Evolutionary conservation across 1,140 invertebrate genomes (phyloP).

Genomic region (Whitmania pigra): DNA sequence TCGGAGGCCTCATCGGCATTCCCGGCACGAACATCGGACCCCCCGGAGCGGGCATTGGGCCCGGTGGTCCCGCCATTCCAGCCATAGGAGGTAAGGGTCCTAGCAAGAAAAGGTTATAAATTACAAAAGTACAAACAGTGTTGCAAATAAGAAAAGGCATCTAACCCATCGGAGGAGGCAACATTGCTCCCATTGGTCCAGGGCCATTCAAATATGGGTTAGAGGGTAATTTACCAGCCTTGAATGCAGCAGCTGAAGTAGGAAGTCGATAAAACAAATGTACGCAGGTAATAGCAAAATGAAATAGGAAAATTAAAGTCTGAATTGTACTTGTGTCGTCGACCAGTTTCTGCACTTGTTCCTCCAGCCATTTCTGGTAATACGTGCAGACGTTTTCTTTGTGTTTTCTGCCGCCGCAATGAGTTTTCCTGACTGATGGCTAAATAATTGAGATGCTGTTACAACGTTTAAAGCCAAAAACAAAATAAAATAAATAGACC

Average conservation of each 20-base stretch:
- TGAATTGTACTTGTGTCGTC: conserved; percentile 68
- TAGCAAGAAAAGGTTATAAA: neutral
- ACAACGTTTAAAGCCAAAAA: too few species aligned
- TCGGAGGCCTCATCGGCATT: neutral
- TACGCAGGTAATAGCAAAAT: neutral
- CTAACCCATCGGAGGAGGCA: conserved; percentile 51
- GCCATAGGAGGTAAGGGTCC: neutral
- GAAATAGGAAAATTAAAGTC: conserved; percentile 30
- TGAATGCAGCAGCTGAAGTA: conserved; percentile 66
- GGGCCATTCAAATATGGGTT: conserved; percentile 60
- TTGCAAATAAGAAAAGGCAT: neutral
- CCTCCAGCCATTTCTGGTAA: conserved; percentile 99
- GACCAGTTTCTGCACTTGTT: conserved; percentile 94
- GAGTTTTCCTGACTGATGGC: conserved; percentile 95
- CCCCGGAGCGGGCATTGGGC: neutral
- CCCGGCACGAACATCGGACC: neutral
- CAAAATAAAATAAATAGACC: too few species aligned
- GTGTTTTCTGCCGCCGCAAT: conserved; percentile 96
- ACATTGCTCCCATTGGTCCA: conserved; percentile 44
- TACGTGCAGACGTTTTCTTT: conserved; percentile 99
- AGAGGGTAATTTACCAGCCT: conserved; percentile 83
- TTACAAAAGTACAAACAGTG: neutral
- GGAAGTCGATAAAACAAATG: conserved; percentile 24
- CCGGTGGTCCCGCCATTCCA: conserved; percentile 1
- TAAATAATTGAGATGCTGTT: conserved; percentile 29